phyloP scores from a whole-genome alignment of 2,113 vertebrate genomes.

The Caracal caracal region DNA sequence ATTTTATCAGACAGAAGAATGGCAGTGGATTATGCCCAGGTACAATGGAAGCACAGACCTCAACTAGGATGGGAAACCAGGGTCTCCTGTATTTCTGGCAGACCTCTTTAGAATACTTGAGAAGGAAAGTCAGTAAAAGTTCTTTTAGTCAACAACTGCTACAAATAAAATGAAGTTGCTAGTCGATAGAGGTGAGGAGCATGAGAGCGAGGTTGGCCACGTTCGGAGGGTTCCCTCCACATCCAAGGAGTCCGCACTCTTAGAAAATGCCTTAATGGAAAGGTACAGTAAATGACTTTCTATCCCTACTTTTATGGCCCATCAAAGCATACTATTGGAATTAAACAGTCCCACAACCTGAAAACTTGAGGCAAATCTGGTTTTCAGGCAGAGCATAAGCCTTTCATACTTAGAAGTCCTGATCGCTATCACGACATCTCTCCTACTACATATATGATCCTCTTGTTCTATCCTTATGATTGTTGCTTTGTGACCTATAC shows the following conservation, averaged over 20 bases:
- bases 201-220: rapidly evolving
- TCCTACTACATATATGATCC: background rate
- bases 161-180: background rate
- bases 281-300: background rate
- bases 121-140: background rate
- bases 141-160: background rate
- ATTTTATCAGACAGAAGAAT: background rate
- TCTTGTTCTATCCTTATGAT: background rate
- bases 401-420: background rate
- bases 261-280: background rate
- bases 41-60: background rate
- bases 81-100: background rate
- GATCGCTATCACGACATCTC: too few species aligned
- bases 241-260: background rate
- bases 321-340: background rate
- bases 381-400: background rate
- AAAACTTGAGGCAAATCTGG: background rate
- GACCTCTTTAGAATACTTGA: background rate
- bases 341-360: background rate
- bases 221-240: background rate
- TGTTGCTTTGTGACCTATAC: background rate
- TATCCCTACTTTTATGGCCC: background rate
- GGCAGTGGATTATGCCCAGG: background rate
- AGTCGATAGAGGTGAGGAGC: too few species aligned
- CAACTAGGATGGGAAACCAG: background rate